Conservation (phyloP, 2,113 vertebrate genomes). For the Heterotilapia buettikoferi region DNA sequence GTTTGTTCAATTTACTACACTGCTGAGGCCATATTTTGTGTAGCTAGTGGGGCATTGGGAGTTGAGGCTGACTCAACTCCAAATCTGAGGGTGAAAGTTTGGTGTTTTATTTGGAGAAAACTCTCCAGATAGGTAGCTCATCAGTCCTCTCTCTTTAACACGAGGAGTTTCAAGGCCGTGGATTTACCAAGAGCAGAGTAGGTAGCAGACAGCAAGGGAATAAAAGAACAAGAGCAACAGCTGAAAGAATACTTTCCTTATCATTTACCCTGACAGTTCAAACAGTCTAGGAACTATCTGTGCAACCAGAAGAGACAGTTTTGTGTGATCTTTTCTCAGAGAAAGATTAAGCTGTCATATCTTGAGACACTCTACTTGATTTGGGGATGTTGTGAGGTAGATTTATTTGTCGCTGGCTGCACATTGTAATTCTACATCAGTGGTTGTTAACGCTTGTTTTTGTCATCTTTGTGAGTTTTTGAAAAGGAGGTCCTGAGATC, state of each 20-base stretch:
- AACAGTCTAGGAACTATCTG: neutral
- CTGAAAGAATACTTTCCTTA: neutral
- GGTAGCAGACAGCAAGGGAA: neutral
- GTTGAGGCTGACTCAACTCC: neutral
- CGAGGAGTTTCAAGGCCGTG: neutral
- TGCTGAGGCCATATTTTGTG: neutral
- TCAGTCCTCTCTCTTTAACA: neutral
- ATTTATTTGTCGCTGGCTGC: neutral
- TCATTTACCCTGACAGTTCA: neutral
- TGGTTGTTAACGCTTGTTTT: neutral
- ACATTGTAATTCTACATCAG: neutral
- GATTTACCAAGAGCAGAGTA: neutral
- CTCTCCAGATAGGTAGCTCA: neutral
- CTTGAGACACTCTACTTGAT: neutral
- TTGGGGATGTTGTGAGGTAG: neutral
- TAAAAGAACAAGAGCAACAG: neutral
- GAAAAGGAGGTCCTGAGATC: neutral
- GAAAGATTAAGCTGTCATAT: neutral
- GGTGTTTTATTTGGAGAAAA: neutral
- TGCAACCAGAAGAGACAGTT: neutral
- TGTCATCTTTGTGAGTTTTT: neutral
- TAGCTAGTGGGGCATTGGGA: neutral
- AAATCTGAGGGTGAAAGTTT: neutral
- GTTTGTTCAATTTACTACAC: neutral
- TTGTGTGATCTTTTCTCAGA: neutral